Conservation (phyloP, 2,888 invertebrate genomes). For the Pyrrhosoma nymphula region DNA sequence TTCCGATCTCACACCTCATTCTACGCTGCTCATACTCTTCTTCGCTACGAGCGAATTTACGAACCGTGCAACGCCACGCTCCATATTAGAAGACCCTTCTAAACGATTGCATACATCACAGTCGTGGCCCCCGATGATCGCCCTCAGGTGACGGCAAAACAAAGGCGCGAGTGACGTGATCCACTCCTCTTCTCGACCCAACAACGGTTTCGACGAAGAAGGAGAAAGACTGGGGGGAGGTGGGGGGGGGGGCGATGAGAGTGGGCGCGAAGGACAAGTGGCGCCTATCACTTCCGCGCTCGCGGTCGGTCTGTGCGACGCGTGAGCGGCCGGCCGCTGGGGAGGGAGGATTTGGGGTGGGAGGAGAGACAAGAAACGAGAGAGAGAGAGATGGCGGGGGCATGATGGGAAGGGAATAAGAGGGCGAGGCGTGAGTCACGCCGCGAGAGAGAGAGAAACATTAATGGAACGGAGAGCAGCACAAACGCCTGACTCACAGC, state of each 20-base stretch:
- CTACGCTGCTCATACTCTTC: too few relatives aligned
- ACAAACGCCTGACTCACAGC: not conserved
- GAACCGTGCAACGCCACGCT: too few relatives aligned
- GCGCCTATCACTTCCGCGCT: not conserved
- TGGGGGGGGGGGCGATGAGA: not conserved
- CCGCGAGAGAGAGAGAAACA: not conserved
- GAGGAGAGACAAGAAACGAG: not conserved
- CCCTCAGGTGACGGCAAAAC: not conserved
- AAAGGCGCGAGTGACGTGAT: conserved; percentile 5
- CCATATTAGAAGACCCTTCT: too few relatives aligned
- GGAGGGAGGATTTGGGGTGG: not conserved
- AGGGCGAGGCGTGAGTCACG: not conserved
- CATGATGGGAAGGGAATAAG: not conserved
- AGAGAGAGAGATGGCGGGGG: not conserved
- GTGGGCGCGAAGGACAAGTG: not conserved
- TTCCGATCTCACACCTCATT: too few relatives aligned
- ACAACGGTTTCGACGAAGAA: not conserved
- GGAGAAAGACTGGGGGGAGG: not conserved
- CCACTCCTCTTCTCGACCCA: not conserved
- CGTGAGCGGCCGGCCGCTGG: not conserved
- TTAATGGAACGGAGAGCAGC: not conserved
- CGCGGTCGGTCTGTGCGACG: not conserved
- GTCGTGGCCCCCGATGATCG: too few relatives aligned
- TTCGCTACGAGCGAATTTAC: too few relatives aligned
- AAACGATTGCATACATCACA: too few relatives aligned